These are phyloP conservation scores for Stenichneumon culpator DNA, from an alignment of 2,888 invertebrate species.

Conservation along the genomic window DNA sequence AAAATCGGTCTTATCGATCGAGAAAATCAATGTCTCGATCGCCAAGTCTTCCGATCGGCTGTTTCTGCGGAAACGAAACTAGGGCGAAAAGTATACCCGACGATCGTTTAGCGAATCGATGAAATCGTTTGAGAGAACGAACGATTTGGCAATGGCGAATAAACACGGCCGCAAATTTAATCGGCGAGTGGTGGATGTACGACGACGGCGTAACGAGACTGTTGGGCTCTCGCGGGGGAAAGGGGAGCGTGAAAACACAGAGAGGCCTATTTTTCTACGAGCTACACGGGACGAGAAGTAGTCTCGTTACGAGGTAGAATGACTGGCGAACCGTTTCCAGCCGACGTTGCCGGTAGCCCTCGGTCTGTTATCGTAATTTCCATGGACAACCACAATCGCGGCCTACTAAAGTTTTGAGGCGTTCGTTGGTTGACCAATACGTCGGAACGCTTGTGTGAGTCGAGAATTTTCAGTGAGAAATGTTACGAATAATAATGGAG, in stretches of 20 bases:
- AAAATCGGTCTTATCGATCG: background rate
- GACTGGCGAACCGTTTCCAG: conserved; percentile 50
- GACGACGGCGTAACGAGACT: conserved; percentile 46
- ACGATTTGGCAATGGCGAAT: conserved; percentile 60
- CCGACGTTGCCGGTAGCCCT: conserved; percentile 50
- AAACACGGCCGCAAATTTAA: conserved; percentile 52
- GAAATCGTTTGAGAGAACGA: conserved; percentile 31
- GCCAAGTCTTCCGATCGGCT: background rate
- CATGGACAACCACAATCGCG: conserved; percentile 32
- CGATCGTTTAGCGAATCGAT: conserved; percentile 41
- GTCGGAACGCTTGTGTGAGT: conserved; percentile 22
- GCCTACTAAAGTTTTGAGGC: conserved; percentile 42
- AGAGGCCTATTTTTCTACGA: conserved; percentile 26
- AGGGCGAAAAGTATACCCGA: conserved; percentile 15
- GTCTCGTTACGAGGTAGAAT: conserved; percentile 62
- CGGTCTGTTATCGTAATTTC: conserved; percentile 66
- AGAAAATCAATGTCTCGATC: background rate
- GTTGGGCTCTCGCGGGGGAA: background rate
- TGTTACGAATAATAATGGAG: no score
- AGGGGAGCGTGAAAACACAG: conserved; percentile 35
- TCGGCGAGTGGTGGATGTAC: conserved; percentile 38
- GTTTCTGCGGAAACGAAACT: conserved; percentile 1
- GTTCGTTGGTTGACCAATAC: conserved; percentile 57
- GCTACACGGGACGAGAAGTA: conserved; percentile 37
- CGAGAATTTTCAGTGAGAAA: conserved; percentile 16